Evolutionary conservation across 2,888 invertebrate species (phyloP).

Genomic region (Nomada flava): DNA sequence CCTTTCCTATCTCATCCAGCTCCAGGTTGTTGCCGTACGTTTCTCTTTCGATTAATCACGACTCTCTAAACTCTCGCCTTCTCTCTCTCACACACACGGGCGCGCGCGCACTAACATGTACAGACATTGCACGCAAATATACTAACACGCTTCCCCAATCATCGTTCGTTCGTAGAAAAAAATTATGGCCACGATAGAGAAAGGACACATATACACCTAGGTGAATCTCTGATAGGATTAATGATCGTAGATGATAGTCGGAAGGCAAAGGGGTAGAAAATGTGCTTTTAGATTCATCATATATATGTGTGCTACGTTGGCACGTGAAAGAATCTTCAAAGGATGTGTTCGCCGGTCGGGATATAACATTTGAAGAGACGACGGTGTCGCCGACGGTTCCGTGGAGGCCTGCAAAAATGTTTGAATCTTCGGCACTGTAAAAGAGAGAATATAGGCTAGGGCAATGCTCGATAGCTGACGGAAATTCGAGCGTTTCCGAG

Average conservation of each 20-base stretch:
- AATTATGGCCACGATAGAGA: conserved; percentile 1
- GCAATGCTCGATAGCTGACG: conserved; percentile 3
- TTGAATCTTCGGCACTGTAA: not conserved
- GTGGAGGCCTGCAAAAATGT: conserved; percentile 29
- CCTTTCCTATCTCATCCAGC: conserved; percentile 52
- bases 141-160: too few species aligned
- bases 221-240: not conserved
- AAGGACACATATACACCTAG: conserved; percentile 11
- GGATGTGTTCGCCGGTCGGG: not conserved
- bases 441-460: not conserved
- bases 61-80: conserved; percentile 25
- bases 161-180: not conserved
- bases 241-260: conserved; percentile 25
- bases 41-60: conserved; percentile 29
- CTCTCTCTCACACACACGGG: not conserved
- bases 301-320: not conserved
- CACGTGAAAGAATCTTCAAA: not conserved
- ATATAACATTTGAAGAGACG: not conserved
- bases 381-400: not conserved
- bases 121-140: too few species aligned
- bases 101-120: too few species aligned
- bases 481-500: not conserved
- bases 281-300: conserved; percentile 6
- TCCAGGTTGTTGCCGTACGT: conserved; percentile 50
- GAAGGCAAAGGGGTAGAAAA: conserved; percentile 10